phyloP scores from a whole-genome alignment of 2,888 invertebrate genomes.

The Incurvaria masculella region DNA sequence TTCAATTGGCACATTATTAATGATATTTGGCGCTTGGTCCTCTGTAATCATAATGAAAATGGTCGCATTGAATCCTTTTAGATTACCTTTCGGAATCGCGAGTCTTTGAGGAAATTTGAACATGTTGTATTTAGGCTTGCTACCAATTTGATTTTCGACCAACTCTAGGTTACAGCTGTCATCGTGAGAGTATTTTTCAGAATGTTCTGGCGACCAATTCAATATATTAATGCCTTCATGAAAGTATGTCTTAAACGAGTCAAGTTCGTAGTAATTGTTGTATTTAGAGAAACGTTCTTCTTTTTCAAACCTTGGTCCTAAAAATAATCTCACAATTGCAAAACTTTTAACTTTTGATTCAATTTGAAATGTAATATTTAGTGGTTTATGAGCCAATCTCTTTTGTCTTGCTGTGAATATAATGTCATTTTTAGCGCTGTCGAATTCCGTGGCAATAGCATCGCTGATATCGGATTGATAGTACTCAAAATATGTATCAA shows the following conservation, averaged over 20 bases:
- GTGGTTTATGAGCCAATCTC: constrained; percentile 31
- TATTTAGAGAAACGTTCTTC: constrained; percentile 29
- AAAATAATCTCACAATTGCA: constrained; percentile 31
- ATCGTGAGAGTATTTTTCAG: constrained; percentile 26
- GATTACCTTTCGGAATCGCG: constrained; percentile 34
- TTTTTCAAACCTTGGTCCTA: constrained; percentile 34
- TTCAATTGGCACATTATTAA: background rate
- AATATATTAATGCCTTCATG: constrained; percentile 30
- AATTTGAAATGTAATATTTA: constrained; percentile 31
- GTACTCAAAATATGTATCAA: constrained; percentile 34
- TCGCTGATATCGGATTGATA: constrained; percentile 32
- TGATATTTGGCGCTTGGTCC: constrained; percentile 20
- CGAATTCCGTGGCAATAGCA: constrained; percentile 21
- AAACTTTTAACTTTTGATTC: constrained; percentile 24
- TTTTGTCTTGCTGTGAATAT: constrained; percentile 29
- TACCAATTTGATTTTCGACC: constrained; percentile 18
- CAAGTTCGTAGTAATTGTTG: constrained; percentile 34
- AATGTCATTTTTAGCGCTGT: background rate
- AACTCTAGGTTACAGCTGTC: constrained; percentile 19
- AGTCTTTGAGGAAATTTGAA: constrained; percentile 40
- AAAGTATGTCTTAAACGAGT: constrained; percentile 26
- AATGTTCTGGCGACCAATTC: constrained; percentile 30
- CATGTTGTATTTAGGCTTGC: constrained; percentile 27
- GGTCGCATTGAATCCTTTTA: constrained; percentile 35
- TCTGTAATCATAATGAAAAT: constrained; percentile 38